These are phyloP conservation scores for Epsilonema sp. DNA, from an alignment of 2,888 invertebrate species.

Conservation along the genomic window DNA sequence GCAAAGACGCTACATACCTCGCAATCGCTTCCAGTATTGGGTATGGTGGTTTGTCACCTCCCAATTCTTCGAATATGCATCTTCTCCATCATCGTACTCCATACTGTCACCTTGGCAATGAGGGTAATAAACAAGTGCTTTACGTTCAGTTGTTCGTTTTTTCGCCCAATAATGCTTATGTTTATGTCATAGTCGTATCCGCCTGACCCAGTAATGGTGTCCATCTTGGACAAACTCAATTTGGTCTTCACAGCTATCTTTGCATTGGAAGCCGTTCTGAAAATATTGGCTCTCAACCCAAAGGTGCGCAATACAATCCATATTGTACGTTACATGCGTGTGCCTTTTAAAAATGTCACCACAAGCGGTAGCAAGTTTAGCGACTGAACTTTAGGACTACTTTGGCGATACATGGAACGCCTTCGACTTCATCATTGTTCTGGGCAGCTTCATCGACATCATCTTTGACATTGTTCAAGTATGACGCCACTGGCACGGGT, in stretches of 20 bases:
- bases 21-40: conserved; percentile 69
- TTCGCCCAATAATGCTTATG: too few relatives aligned
- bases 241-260: conserved; percentile 97
- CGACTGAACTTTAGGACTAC: too few relatives aligned
- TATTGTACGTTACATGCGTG: too few relatives aligned
- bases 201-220: conserved; percentile 22
- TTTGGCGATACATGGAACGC: conserved; percentile 94
- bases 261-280: conserved; percentile 90
- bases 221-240: conserved; percentile 72
- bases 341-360: too few relatives aligned
- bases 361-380: too few relatives aligned
- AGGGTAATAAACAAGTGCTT: too few relatives aligned
- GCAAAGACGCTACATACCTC: conserved; percentile 67
- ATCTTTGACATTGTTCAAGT: conserved; percentile 52
- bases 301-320: conserved; percentile 64
- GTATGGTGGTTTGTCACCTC: conserved; percentile 99
- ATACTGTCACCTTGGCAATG: conserved; percentile 90
- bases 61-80: conserved; percentile 88
- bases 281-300: conserved; percentile 86
- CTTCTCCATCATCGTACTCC: conserved; percentile 83
- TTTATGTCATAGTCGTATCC: conserved; percentile 7
- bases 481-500: conserved; percentile 34
- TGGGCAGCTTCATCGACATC: conserved; percentile 83
- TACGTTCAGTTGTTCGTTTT: not conserved
- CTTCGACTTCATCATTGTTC: conserved; percentile 80